Percentiles rank a stretch among this genome's conserved stretches.
phyloP scores from a whole-genome alignment of 2,888 invertebrate species.

The Steromphala cineraria region DNA sequence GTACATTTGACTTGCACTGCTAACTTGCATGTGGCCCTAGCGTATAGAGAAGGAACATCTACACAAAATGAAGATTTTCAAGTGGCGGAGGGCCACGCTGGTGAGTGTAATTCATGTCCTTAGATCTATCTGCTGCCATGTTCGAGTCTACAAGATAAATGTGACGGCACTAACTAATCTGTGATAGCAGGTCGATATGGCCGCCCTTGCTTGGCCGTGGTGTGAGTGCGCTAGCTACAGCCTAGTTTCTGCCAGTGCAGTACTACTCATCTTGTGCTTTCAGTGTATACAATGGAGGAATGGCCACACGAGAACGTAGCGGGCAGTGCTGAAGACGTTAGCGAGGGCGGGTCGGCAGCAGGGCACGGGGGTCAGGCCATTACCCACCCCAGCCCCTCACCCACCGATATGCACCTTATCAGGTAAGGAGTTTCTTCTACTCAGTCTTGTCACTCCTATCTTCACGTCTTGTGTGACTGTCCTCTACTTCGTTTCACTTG shows the following conservation, averaged over 20 bases:
- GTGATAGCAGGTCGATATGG: constrained; percentile 6
- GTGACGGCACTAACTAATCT: too few relatives aligned
- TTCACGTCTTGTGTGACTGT: too few relatives aligned
- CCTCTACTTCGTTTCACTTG: too few relatives aligned
- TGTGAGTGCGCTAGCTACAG: background rate
- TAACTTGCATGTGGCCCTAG: constrained; percentile 15
- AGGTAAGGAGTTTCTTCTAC: background rate
- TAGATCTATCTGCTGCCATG: background rate
- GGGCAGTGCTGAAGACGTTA: background rate
- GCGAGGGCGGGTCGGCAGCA: background rate
- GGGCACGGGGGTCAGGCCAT: background rate
- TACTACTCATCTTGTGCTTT: background rate
- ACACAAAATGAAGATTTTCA: background rate
- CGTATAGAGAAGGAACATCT: background rate
- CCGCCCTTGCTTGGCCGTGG: background rate
- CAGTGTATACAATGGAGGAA: background rate
- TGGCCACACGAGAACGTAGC: background rate
- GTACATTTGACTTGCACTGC: constrained; percentile 25
- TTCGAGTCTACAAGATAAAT: too few relatives aligned
- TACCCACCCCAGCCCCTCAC: constrained; percentile 13
- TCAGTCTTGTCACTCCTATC: too few relatives aligned
- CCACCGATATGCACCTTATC: background rate
- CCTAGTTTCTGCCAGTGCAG: background rate
- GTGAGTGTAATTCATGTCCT: background rate
- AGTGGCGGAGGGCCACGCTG: background rate